phyloP scores from a whole-genome alignment of 2,113 vertebrate genomes.

The Montifringilla adamsi region DNA sequence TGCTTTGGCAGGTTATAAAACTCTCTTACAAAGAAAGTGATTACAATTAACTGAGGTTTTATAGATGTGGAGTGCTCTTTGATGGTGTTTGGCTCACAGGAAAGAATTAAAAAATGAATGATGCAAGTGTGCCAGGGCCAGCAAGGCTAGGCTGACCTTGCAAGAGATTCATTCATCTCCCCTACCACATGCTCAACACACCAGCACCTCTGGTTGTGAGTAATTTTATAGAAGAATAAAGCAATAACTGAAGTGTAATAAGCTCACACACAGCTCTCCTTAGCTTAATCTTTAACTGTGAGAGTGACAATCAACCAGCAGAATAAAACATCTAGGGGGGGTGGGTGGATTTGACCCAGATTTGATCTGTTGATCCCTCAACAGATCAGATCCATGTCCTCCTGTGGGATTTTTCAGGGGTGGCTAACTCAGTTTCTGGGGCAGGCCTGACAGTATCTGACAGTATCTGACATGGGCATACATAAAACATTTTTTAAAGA shows the following conservation, averaged over 20 bases:
- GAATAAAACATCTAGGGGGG: not conserved
- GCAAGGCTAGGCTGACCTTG: not conserved
- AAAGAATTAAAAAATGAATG: not conserved
- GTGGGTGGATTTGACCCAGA: not conserved
- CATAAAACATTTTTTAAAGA: not conserved
- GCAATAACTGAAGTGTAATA: not conserved
- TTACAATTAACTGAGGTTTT: not conserved
- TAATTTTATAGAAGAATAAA: constrained; percentile 37
- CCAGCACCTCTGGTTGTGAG: not conserved
- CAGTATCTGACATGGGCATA: not conserved
- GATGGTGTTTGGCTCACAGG: not conserved
- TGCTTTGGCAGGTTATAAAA: not conserved
- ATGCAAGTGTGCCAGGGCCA: not conserved
- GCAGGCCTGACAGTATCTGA: not conserved
- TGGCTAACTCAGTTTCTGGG: not conserved
- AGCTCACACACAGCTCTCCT: not conserved
- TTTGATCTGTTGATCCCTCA: not conserved
- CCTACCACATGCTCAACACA: not conserved
- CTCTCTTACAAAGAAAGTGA: not conserved
- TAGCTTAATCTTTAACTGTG: constrained; percentile 33
- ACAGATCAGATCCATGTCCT: rapidly evolving
- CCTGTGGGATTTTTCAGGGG: not conserved
- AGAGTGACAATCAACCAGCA: not conserved
- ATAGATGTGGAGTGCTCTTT: not conserved
- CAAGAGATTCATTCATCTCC: not conserved